Evolutionary conservation across 1,140 invertebrate genomes (phyloP).

Genomic region (Drosophila pandora): DNA sequence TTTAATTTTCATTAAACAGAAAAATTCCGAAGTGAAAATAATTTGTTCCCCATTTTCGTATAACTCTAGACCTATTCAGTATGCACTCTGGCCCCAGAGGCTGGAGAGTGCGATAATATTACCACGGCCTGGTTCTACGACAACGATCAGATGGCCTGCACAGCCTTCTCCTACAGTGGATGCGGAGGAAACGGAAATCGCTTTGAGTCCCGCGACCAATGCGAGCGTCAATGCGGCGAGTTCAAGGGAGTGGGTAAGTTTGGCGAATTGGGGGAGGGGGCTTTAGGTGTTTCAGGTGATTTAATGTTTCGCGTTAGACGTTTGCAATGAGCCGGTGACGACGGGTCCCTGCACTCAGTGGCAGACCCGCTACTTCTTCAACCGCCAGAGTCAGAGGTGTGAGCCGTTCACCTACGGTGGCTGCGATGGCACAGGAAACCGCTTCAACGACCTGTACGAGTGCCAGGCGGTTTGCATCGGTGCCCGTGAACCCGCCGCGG

Average conservation of each 20-base stretch:
- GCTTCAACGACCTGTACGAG: constrained; percentile 89
- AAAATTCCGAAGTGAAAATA: background rate
- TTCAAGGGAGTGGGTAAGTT: constrained; percentile 89
- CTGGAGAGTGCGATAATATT: constrained; percentile 89
- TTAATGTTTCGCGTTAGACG: constrained; percentile 84
- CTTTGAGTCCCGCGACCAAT: constrained; percentile 91
- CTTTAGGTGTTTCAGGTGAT: constrained; percentile 8
- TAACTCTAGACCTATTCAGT: constrained; percentile 57
- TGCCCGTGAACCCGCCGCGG: constrained; percentile 62
- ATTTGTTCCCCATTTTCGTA: background rate
- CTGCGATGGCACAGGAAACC: constrained; percentile 93
- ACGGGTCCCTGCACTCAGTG: constrained; percentile 88
- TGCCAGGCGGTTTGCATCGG: constrained; percentile 88
- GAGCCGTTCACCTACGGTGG: constrained; percentile 92
- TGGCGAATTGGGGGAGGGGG: background rate
- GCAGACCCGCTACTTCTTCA: constrained; percentile 88
- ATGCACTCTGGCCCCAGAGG: constrained; percentile 87
- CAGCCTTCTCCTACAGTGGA: constrained; percentile 91
- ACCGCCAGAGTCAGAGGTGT: constrained; percentile 85
- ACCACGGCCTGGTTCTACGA: constrained; percentile 91
- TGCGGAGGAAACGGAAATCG: constrained; percentile 94
- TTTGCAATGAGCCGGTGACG: constrained; percentile 86
- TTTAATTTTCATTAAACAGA: no score
- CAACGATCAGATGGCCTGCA: constrained; percentile 85
- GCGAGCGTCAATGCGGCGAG: constrained; percentile 90